Evolutionary conservation across 2,888 invertebrate species (phyloP), one percentile per base, ranked within the genome.

Genomic region (Baronia brevicornis): DNA sequence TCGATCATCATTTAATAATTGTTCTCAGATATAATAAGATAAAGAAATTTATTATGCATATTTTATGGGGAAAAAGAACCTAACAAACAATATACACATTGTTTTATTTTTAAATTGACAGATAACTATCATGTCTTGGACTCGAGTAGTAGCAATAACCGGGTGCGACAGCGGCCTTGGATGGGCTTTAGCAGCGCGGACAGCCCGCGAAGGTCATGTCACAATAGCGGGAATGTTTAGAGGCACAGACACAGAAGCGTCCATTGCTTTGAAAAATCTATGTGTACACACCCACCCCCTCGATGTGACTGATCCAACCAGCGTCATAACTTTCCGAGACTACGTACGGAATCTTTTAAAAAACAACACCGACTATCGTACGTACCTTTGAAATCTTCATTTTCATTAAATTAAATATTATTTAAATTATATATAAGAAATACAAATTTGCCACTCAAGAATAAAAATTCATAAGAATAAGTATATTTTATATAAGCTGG

Each of bases 141-240:
- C 51, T 5, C 57, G 71, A 34, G 85, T 91, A 2, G 79, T 91
- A 19, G 84, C 93, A 8, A 89, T 95, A 45, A 93, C 93, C 4
- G 95, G 95, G 21, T 95, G 95, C 61, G 95, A 95, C 70, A 91
- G 93, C 35, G 95, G 95, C 2, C 84, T 95, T 7, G 95, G 95
- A 33, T 93, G 88, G 71, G 89, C 90, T 2, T 62, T 91, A 26
- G 91, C 91, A 0, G 82, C 89, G 10, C 85, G 90, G 44, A 71
- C 87, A 4, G 85, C 85, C 4, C 72, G 87, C 3, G 77, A 87
- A 49, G 92, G 92, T 0, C 84, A 93, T 44, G 86, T 89, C 2
- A 94, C 95, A 1, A 78, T 96, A 17, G 95, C 95, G 7, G 91
- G 54, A n/a, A 48, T 54, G 50, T 86, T 92, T 28, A 80, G 85